Base-by-base conservation (phyloP, 2,888 invertebrate genomes). In the Sabatieria punctata region DNA sequence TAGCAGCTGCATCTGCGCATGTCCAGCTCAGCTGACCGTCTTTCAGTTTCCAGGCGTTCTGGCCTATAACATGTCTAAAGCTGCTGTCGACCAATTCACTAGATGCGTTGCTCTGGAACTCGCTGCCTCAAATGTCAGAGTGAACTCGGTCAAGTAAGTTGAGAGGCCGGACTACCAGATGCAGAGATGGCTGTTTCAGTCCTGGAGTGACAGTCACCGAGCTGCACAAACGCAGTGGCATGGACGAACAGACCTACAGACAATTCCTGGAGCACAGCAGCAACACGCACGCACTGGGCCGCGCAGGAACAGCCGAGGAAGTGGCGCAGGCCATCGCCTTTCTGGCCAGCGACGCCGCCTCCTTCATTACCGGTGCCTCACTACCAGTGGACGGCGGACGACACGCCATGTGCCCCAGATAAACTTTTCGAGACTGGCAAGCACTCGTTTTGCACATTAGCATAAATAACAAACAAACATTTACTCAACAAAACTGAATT, bases 61-160 rank as follows among this genome's bases (percentile, higher is more conserved):
- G 39, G 81, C 88, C 0, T 95, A 95, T 65, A 64, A 62, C 54
- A 78, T 93, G 64, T 88, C 88, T 1, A 95, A 95, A 70, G 76
- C 85, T 39, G 82, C 86, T 24, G 73, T 93, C 0, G 93, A 95
- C 67, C 91, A 93, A 65, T 77, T 95, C 51, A 95, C 93, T 0
- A 74, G 81, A 55, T 88, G 88, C 66, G 76, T 79, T 1, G 91
- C 93, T 4, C 69, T 95, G 49, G 91, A 71, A 52, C 50, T 71
- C 46, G 71, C 69, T 15, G 52, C 61, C 6, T 61, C 66, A 48
- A 58, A 63, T 45, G 82, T 89, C 0, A 71, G 89, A 50, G 85
- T 85, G 0, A 89, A 89, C 67, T 76, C 79, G 55, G 85, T 89
- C 0, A 88, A 88, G 65, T 63, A 53, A 55, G 62, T 57, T 35